Evolutionary conservation across 2,797 vertebrate genomes (phyloP).

Genomic region (Karalla daura): DNA sequence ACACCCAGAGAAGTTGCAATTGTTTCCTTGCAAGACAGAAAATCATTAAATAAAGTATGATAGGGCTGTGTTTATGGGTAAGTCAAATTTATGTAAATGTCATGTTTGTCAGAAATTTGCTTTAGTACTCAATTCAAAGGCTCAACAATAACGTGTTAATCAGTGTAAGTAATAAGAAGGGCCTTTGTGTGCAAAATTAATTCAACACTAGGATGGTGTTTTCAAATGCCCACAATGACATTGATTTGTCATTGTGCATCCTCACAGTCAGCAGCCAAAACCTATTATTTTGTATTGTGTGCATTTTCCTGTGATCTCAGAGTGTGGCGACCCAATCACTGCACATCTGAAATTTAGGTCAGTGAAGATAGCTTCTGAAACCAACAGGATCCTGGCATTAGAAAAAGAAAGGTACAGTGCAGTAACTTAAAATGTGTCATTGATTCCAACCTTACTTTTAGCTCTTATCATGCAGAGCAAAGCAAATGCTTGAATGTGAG

Average conservation of each 20-base stretch:
- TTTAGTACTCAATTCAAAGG: background rate
- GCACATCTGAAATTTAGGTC: conserved; percentile 3
- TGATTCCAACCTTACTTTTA: background rate
- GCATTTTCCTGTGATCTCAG: no score
- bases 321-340: background rate
- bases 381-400: no score
- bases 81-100: no score
- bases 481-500: conserved; percentile 12
- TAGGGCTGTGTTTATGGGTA: no score
- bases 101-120: background rate
- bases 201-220: no score
- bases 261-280: no score
- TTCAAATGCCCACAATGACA: background rate
- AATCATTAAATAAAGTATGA: no score
- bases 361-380: no score
- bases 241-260: no score
- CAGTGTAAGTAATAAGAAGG: background rate
- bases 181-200: background rate
- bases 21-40: background rate
- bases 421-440: background rate
- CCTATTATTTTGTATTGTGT: no score
- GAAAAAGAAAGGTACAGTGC: no score
- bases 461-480: conserved; percentile 1
- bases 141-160: background rate
- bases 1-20: background rate